Evolutionary conservation across 1,140 invertebrate species (phyloP).

Genomic region (Drosophila insularis): DNA sequence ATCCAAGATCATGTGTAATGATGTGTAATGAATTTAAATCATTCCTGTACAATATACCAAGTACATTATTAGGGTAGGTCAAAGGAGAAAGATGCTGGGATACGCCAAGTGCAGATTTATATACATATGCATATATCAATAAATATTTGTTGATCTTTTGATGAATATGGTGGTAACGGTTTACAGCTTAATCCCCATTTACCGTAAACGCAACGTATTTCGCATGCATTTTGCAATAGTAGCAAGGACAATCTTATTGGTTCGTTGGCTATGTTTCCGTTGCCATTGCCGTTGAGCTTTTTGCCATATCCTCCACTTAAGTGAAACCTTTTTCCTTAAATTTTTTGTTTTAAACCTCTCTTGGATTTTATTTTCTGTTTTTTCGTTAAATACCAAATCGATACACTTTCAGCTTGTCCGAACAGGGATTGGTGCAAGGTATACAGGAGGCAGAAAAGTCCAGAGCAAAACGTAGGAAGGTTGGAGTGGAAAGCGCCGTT

Average conservation of each 20-base stretch:
- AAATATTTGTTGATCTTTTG: neutral
- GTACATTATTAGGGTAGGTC: no score
- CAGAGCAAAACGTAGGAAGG: neutral
- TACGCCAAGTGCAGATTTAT: conserved; percentile 10
- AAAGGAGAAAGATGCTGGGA: no score
- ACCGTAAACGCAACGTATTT: conserved; percentile 17
- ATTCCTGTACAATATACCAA: no score
- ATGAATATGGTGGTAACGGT: conserved; percentile 19
- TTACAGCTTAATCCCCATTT: conserved; percentile 44
- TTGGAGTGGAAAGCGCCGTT: conserved; percentile 11
- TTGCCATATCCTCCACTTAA: conserved; percentile 9
- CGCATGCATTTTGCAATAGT: conserved; percentile 12
- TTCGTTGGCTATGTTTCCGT: neutral
- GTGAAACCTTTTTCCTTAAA: conserved; percentile 5
- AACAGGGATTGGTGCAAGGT: conserved; percentile 31
- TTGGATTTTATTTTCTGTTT: conserved; percentile 5
- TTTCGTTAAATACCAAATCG: conserved; percentile 48
- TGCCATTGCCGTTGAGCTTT: neutral
- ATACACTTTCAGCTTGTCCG: conserved; percentile 42
- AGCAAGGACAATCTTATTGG: neutral
- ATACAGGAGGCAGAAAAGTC: neutral
- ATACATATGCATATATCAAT: no score
- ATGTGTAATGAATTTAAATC: no score
- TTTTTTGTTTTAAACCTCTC: conserved; percentile 5
- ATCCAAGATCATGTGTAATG: no score